Percentiles rank a stretch among this genome's conserved stretches.
phyloP scores from a whole-genome alignment of 2,113 vertebrate genomes.

The Oxyruncus cristatus region DNA sequence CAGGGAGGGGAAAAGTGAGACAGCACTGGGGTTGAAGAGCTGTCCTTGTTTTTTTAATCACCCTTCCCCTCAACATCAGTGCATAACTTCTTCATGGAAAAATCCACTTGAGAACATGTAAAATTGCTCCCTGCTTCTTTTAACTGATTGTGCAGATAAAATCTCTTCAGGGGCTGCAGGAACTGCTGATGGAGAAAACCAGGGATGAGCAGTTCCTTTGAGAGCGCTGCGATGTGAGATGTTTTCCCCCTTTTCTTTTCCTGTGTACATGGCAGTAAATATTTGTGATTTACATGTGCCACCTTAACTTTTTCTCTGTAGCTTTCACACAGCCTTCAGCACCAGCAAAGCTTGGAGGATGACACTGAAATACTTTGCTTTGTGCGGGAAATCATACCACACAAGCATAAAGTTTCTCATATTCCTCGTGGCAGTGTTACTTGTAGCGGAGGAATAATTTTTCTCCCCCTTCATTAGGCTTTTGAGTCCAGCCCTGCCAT shows the following conservation, averaged over 20 bases:
- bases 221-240: accelerated
- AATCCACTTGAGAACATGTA: neutral
- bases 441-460: neutral
- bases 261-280: neutral
- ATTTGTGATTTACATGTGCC: neutral
- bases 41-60: neutral
- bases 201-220: neutral
- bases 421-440: neutral
- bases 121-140: neutral
- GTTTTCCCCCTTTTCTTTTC: neutral
- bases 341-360: neutral
- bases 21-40: accelerated
- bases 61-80: neutral
- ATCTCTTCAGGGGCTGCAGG: neutral
- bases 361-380: neutral
- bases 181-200: neutral
- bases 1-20: neutral
- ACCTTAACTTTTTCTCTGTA: neutral
- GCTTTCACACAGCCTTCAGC: neutral
- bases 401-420: neutral
- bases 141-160: neutral
- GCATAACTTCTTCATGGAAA: neutral
- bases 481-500: neutral
- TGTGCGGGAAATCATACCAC: accelerated
- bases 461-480: neutral